Percentiles rank a stretch among this genome's conserved stretches.
Evolutionary conservation across 2,888 invertebrate genomes (phyloP).

Genomic region (Hylaea fasciaria): DNA sequence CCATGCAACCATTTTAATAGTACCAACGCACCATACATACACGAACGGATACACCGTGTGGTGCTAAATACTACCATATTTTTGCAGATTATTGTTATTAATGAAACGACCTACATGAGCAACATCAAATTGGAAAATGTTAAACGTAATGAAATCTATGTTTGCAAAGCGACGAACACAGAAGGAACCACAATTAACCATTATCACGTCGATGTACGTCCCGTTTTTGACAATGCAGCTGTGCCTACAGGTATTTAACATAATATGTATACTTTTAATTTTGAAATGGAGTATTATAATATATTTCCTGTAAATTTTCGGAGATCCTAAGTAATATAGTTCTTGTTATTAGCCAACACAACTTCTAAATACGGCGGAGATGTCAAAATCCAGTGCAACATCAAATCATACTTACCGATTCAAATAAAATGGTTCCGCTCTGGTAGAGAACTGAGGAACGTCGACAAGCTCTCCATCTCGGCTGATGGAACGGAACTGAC

Average conservation of each 20-base stretch:
- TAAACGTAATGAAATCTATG: conserved; percentile 7
- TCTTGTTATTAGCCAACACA: conserved; percentile 19
- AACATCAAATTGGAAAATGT: conserved; percentile 10
- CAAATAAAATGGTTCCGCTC: conserved; percentile 10
- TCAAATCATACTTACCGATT: conserved; percentile 8
- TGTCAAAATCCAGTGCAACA: conserved; percentile 25
- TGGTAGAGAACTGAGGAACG: conserved; percentile 1
- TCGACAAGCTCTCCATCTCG: neutral
- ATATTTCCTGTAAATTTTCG: too few species aligned
- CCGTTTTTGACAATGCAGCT: conserved; percentile 1
- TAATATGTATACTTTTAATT: neutral
- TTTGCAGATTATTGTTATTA: conserved; percentile 14
- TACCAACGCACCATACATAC: too few species aligned
- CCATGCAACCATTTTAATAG: too few species aligned
- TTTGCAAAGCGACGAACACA: conserved; percentile 18
- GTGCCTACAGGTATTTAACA: neutral
- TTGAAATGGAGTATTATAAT: too few species aligned
- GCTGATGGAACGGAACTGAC: conserved; percentile 4
- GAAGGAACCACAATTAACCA: neutral
- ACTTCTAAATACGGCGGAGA: conserved; percentile 21
- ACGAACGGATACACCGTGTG: too few species aligned
- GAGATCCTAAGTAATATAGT: neutral
- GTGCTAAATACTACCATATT: neutral
- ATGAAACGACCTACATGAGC: conserved; percentile 11
- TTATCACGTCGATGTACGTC: conserved; percentile 1